Base-by-base conservation (phyloP, 2,113 vertebrate genomes). In the Ochotona princeps region DNA sequence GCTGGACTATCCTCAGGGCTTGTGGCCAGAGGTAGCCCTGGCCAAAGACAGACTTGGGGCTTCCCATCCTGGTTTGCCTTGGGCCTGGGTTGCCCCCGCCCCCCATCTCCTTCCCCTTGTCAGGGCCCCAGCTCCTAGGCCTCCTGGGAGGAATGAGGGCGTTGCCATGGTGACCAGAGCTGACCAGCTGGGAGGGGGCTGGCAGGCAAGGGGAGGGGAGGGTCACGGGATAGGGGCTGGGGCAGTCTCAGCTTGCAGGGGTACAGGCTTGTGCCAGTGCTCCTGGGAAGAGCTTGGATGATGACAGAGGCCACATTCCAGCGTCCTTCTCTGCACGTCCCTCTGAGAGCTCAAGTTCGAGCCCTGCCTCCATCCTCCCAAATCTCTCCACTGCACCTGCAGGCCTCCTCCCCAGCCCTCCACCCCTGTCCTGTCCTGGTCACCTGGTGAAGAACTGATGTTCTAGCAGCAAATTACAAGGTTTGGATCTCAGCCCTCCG, bases 111-210 rank as follows among this genome's bases (percentile, higher is more conserved):
- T 90, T 88, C 66, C 81, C 84, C 60, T 89, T 79, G 54, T 49
- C 38, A 80, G 93, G 91, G 93, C 88, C 92, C 38, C 90, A 90
- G 79, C 86, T 95, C 90, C 38, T 87, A 91, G 38, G 91, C 67
- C 54, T 47, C 94, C 75, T 32, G 91, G 93, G 94, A 97, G 93
- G 97, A 98, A 98, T 95, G 96, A 98, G 97, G 97, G 96, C 85
- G 92, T 98, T 97, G 94, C 93, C 95, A 83, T 97, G 97, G 97
- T 86, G 97, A 98, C 89, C 83, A 25, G 89, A 49, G 86, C 91
- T 89, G 63, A 95, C 95, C 85, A 92, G 95, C 72, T 86, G 80
- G 83, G 72, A 78, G 61, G 85, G 93, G 79, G 73, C 70, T 84
- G 89, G 91, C 47, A 49, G 66, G n/a, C n/a, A 51, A 65, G 84